Evolutionary conservation across 2,113 vertebrate species (phyloP).

Genomic region (Macrotus californicus): DNA sequence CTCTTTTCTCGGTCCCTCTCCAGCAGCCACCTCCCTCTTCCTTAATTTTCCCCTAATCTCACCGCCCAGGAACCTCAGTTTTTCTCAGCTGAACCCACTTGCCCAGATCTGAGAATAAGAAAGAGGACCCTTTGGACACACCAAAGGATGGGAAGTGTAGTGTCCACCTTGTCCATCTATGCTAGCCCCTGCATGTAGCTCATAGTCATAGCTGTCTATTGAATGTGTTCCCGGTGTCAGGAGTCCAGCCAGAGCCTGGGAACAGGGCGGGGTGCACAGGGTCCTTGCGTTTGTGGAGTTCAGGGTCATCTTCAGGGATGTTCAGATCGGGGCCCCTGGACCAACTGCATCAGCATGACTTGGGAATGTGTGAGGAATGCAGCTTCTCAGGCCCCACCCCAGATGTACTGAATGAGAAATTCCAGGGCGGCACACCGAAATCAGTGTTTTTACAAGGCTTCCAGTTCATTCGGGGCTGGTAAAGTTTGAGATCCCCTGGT

Average conservation of each 20-base stretch:
- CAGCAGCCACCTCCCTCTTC: background rate
- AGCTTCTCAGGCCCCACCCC: too few relatives aligned
- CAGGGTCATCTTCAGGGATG: background rate
- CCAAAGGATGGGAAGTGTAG: accelerated
- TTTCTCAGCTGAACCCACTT: background rate
- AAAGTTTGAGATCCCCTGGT: accelerated
- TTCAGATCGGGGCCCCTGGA: background rate
- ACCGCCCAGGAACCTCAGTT: background rate
- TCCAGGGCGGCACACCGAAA: background rate
- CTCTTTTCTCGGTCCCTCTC: too few relatives aligned
- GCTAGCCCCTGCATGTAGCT: accelerated
- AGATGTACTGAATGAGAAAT: too few relatives aligned
- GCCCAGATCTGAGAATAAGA: background rate
- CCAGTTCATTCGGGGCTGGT: background rate
- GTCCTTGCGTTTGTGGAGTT: background rate
- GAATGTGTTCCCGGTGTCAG: background rate
- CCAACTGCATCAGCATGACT: accelerated
- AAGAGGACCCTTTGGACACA: background rate
- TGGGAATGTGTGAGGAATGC: background rate
- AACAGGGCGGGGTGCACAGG: accelerated
- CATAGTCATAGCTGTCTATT: accelerated
- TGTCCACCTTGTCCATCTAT: accelerated
- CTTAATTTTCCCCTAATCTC: background rate
- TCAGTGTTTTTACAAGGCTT: background rate
- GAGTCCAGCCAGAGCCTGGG: too few relatives aligned